Conservation (phyloP, 2,888 invertebrate species). For the Electrophaes corylata region DNA sequence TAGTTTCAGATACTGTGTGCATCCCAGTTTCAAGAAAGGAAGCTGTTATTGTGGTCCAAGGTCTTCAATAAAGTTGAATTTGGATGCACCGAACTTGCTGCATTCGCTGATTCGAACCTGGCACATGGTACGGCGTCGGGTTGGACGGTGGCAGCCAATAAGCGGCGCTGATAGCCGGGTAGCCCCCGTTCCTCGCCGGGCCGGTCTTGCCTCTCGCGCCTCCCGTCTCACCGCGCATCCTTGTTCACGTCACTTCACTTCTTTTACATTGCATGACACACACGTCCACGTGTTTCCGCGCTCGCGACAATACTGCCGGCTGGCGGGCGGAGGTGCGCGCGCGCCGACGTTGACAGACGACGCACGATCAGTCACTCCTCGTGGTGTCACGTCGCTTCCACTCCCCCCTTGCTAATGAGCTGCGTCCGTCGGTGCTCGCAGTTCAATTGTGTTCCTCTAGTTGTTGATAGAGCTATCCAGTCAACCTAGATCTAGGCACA, state of each 20-base stretch:
- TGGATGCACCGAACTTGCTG: slow-evolving; percentile 30
- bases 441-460: slow-evolving; percentile 35
- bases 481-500: slow-evolving; percentile 9
- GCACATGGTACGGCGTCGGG: slow-evolving; percentile 92
- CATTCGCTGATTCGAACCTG: slow-evolving; percentile 85
- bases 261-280: slow-evolving; percentile 64
- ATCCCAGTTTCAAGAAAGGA: neutral
- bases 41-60: slow-evolving; percentile 11
- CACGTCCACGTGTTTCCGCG: slow-evolving; percentile 76
- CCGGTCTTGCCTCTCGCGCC: slow-evolving; percentile 71
- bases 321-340: slow-evolving; percentile 68
- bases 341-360: slow-evolving; percentile 66
- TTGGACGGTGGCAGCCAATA: slow-evolving; percentile 93
- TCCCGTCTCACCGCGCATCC: slow-evolving; percentile 81
- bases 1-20: neutral
- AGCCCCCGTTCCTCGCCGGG: slow-evolving; percentile 70
- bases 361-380: slow-evolving; percentile 78
- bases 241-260: slow-evolving; percentile 65
- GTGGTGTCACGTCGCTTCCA: slow-evolving; percentile 64
- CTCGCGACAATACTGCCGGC: slow-evolving; percentile 67
- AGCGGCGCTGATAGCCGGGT: slow-evolving; percentile 92
- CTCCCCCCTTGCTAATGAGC: slow-evolving; percentile 69
- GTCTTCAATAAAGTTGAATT: slow-evolving; percentile 34
- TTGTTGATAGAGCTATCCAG: slow-evolving; percentile 26
- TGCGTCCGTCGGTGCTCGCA: slow-evolving; percentile 59